Conservation (phyloP, 2,113 vertebrate species). For the Tauraco erythrolophus region DNA sequence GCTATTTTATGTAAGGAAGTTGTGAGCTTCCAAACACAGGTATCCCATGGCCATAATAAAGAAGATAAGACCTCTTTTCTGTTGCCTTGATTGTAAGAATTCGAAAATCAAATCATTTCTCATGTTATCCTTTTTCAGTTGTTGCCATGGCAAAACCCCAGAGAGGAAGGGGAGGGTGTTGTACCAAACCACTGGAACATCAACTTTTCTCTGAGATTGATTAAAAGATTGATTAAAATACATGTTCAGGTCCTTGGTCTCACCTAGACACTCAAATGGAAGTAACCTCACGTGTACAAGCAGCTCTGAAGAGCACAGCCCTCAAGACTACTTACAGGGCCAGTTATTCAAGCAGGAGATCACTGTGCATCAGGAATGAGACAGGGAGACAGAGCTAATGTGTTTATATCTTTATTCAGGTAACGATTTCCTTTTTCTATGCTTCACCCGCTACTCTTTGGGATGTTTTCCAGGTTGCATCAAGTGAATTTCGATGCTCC, state of each 20-base stretch:
- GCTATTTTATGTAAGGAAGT: neutral
- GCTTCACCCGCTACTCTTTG: neutral
- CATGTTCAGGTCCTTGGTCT: neutral
- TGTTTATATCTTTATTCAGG: neutral
- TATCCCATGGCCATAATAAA: neutral
- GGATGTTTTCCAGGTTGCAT: slow-evolving; percentile 83
- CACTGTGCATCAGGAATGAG: neutral
- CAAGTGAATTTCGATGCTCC: slow-evolving; percentile 94
- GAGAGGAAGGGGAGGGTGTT: neutral
- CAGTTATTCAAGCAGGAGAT: neutral
- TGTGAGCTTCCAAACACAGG: neutral
- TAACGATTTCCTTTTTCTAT: neutral
- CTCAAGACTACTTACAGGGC: neutral
- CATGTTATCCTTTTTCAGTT: neutral
- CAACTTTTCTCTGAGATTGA: neutral
- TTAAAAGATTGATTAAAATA: neutral
- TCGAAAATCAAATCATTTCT: neutral
- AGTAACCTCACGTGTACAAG: neutral
- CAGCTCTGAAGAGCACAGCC: neutral
- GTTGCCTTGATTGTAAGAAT: neutral
- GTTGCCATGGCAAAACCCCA: slow-evolving; percentile 25
- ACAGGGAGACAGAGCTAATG: neutral
- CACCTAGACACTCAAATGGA: neutral
- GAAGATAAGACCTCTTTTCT: neutral
- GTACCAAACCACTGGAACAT: neutral